Base-by-base conservation (phyloP, 1,140 invertebrate genomes). In the Sarcophaga peregrina region DNA sequence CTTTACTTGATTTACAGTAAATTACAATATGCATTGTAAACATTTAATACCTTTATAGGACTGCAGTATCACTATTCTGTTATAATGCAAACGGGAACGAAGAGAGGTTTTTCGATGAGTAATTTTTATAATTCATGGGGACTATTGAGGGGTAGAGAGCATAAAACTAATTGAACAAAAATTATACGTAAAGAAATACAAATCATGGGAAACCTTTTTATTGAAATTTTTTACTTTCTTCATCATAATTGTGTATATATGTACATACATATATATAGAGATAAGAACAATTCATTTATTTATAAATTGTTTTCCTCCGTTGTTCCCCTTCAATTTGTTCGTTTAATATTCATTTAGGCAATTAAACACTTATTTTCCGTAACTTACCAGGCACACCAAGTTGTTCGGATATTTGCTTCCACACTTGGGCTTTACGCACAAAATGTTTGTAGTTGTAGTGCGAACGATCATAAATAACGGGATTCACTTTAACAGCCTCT, bases 391-490 rank as follows among this genome's bases (percentile, higher is more conserved):
- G 87, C 80, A 89, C 87, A 82, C 88, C 88, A 83, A 89, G 88
- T n/a, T 88, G 87, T 85, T 89, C 88, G 62, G 88, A 88, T 45
- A 89, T 89, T 85, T 89, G 88, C 58, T 89, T 89, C 88, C 88
- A 89, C 47, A 88, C 89, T 82, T 89, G 88, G 45, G 88, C 88
- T 85, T 89, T 89, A 72, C 88, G 85, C 82, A 89, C 88, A 82
- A 89, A 89, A 83, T 89, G 88, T 82, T 89, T 89, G 83, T 89
- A 89, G 82, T 89, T 89, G 83, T 89, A 89, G 84, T 89, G 88
- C 20, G 88, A 89, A 58, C 88, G 89, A 86, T 89, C 88, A 83
- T 89, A 89, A 82, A 89, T 89, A 62, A 89, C 88, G 80, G 88
- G 88, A 87, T 89, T 89, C 84, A 89, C 84, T 85, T 89, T 89